phyloP scores from a whole-genome alignment of 2,113 vertebrate genomes.

The Trachemys scripta region DNA sequence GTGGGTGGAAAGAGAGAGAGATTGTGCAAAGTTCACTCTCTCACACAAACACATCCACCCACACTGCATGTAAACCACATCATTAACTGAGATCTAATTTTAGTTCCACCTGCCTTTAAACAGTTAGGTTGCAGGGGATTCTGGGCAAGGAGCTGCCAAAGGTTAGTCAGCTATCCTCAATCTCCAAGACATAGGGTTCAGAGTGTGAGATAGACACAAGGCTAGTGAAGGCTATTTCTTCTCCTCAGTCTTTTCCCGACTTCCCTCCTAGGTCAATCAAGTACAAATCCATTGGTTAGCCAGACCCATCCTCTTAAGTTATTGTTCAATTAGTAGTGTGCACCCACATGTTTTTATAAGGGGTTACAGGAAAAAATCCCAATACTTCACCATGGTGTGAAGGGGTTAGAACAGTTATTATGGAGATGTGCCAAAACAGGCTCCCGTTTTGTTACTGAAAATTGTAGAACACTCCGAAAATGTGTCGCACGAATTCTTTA shows the following conservation, averaged over 20 bases:
- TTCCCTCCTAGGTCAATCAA: slow-evolving; percentile 55
- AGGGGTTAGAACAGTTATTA: neutral
- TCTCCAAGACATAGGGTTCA: slow-evolving; percentile 57
- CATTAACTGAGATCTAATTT: rapidly evolving
- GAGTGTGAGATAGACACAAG: slow-evolving; percentile 34
- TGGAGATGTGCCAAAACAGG: neutral
- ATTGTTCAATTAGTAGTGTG: slow-evolving; percentile 34
- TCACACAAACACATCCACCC: neutral
- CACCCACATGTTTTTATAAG: rapidly evolving
- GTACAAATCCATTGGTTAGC: slow-evolving; percentile 55
- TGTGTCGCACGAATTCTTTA: slow-evolving; percentile 33
- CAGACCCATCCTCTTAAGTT: slow-evolving; percentile 32
- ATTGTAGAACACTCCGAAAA: neutral
- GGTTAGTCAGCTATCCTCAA: slow-evolving; percentile 46
- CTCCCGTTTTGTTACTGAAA: slow-evolving; percentile 31
- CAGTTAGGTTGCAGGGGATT: slow-evolving; percentile 30
- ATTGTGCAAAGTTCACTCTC: neutral
- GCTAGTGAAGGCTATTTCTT: slow-evolving; percentile 59
- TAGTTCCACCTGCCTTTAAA: slow-evolving; percentile 41
- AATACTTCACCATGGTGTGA: neutral
- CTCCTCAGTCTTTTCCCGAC: slow-evolving; percentile 57
- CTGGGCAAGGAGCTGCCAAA: slow-evolving; percentile 45
- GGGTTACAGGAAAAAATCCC: neutral
- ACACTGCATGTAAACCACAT: neutral
- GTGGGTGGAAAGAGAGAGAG: neutral